These are phyloP conservation scores for Tamias sibiricus DNA, from an alignment of 2,113 vertebrate genomes.

Conservation along the genomic window DNA sequence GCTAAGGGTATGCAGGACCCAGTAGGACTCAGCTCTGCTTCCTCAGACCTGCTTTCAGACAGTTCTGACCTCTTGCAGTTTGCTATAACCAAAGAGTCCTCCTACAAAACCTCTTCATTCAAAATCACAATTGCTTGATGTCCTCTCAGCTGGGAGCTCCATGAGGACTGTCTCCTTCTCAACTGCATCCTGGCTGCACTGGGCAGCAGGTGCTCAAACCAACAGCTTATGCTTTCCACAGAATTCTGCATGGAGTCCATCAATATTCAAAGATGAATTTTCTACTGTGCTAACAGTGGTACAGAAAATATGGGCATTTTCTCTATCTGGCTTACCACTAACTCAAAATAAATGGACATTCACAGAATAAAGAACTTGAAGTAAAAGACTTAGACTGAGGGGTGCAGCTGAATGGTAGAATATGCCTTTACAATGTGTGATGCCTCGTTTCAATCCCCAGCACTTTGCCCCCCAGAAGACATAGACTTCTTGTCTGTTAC, in stretches of 20 bases:
- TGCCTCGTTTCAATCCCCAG: background rate
- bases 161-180: background rate
- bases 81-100: background rate
- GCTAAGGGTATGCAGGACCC: background rate
- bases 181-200: background rate
- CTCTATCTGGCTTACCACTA: background rate
- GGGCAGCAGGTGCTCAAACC: background rate
- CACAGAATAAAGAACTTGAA: background rate
- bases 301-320: background rate
- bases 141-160: background rate
- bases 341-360: slow-evolving; percentile 17
- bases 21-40: background rate
- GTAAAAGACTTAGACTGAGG: background rate
- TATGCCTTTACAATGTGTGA: background rate
- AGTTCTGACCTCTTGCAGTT: background rate
- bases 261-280: background rate
- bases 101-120: background rate
- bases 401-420: background rate
- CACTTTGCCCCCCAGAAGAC: background rate
- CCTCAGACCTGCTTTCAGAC: background rate
- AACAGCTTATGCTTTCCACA: background rate
- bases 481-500: background rate
- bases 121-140: no score
- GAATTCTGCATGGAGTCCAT: background rate
- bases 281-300: background rate